Base-by-base conservation (phyloP, 1,140 invertebrate genomes). In the Cotesia typhae region DNA sequence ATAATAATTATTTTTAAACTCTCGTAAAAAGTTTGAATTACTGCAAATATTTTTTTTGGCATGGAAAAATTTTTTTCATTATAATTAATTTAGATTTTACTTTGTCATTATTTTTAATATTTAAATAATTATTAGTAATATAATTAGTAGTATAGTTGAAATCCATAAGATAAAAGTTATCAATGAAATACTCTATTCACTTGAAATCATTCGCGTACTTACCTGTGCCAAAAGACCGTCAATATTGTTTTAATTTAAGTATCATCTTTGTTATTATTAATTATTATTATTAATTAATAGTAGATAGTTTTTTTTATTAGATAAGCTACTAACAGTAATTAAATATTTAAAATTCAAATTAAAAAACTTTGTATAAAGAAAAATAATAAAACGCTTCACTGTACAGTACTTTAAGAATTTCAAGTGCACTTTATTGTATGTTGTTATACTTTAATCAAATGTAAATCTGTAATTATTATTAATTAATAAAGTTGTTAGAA, bases 191-290 rank as follows among this genome's bases (percentile, higher is more conserved):
- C 3, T 57, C 12, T 57, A 3, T 57, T 20, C n/a, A 17, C 17
- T 55, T 77, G 74, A 73, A 59, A 60, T 77, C 71, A 78, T 77
- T 77, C 76, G 74, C 76, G 79, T 81, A 81, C 78, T 81, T 81
- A 81, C 67, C 37, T 76, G 73, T 59, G 66, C 47, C 41, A 47
- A 10, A 47, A 47, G 41, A 47, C 17, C 10, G 20, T 5, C 28
- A 36, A 61, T n/a, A 7, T 12, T 47, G n/a, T 59, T 61, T 38
- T 36, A 20, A 53, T 20, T 10, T 55, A 68, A 52, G 37, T 68
- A 57, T 14, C 20, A 37, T n/a, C 7, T 6, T 53, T 12, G n/a
- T 28, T 68, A 52, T 20, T 9, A 28, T 55, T 20, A 52, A 35
- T n/a, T n/a, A n/a, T 28, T 68, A 52, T 20, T 9, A 28, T 53